These are phyloP conservation scores for Rattus rattus DNA, from an alignment of 2,113 vertebrate species.

Conservation along the genomic window DNA sequence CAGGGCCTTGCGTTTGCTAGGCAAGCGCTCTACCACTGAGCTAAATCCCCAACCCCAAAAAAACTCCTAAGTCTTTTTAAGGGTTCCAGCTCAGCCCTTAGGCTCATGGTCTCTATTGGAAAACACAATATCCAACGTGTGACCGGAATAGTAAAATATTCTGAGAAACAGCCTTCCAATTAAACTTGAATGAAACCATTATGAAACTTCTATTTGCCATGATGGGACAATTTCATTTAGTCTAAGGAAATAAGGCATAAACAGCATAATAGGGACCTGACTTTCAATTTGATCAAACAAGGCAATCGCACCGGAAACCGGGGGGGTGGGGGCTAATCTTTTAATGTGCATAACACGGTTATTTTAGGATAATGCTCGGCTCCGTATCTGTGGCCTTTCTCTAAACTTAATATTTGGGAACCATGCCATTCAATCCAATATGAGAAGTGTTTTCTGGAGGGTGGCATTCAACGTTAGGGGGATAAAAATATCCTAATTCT, in stretches of 20 bases:
- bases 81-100: background rate
- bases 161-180: constrained; percentile 73
- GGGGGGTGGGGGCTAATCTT: constrained; percentile 59
- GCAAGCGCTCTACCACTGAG: too few species aligned
- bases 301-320: constrained; percentile 67
- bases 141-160: constrained; percentile 69
- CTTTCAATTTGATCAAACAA: constrained; percentile 78
- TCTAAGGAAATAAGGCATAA: constrained; percentile 73
- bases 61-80: background rate
- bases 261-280: constrained; percentile 70
- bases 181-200: constrained; percentile 77
- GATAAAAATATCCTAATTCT: constrained; percentile 29
- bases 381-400: constrained; percentile 56
- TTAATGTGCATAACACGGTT: constrained; percentile 73
- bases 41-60: too few species aligned
- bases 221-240: constrained; percentile 80
- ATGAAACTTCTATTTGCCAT: constrained; percentile 74
- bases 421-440: constrained; percentile 47
- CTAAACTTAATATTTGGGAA: constrained; percentile 70
- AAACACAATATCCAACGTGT: constrained; percentile 49
- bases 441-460: constrained; percentile 50
- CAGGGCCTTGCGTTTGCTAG: too few species aligned
- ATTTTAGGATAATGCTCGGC: constrained; percentile 71
- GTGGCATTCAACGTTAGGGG: constrained; percentile 34
- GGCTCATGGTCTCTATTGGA: background rate